Base-by-base conservation (phyloP, 2,113 vertebrate species). In the Lampris incognitus region DNA sequence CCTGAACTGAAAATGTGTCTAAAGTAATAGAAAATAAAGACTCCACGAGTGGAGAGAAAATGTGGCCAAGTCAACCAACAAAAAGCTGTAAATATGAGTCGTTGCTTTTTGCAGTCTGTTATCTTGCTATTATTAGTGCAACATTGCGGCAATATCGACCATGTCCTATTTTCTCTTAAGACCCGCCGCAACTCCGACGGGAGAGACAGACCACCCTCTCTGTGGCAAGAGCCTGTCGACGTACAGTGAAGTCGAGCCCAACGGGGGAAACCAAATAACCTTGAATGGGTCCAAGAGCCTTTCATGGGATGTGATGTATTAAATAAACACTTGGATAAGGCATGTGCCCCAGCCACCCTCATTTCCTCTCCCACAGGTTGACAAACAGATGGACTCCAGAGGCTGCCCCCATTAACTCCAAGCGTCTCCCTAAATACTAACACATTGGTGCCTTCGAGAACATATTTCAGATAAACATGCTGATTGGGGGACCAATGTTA, bases 321-420 rank as follows among this genome's bases (percentile, higher is more conserved):
- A 90, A 81, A 76, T 66, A 85, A 88, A 86, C 69, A 76, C 48
- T 37, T 8, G 24, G 69, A 59, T 69, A 52, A 63, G 78, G 72
- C 73, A 72, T 82, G 81, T 70, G 74, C 73, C 76, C 71, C 61
- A 72, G 39, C 79, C 78, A 50, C 74, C 64, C 63, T 87, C 78
- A 75, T 83, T 90, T 88, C 82, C 86, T 70, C 66, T 79, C 75
- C 57, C 39, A 52, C 58, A 67, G 76, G 72, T 76, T 89, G 87
- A 89, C 84, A 83, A 88, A 90, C 85, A 87, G 67, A 89, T 74
- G 88, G 78, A 78, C 76, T 42, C 56, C 72, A 70, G 70, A 69
- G 66, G 46, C 68, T 50, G 72, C 38, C 55, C 84, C 68, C 66
- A 76, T 85, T 65, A 74, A 56, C 84, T 67, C 62, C 4, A 1